phyloP scores from a whole-genome alignment of 2,888 invertebrate species.

The Hipparchia sbordonii region DNA sequence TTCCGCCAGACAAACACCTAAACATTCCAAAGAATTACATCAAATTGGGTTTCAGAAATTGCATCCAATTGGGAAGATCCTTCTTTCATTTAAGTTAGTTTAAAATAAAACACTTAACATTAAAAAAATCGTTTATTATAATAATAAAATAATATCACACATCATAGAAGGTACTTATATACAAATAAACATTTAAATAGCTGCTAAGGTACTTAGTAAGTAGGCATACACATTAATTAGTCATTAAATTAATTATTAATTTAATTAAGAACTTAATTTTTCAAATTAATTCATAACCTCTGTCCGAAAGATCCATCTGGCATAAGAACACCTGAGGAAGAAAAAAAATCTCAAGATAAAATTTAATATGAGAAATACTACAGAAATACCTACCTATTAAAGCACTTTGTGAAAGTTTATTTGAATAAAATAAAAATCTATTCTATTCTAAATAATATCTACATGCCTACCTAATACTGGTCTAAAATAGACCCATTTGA shows the following conservation, averaged over 20 bases:
- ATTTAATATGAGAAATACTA: too few species aligned
- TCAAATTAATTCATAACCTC: not conserved
- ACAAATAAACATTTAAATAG: not conserved
- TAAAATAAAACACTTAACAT: not conserved
- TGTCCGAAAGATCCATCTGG: constrained; percentile 69
- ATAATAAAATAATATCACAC: constrained; percentile 3
- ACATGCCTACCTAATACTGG: too few species aligned
- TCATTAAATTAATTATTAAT: not conserved
- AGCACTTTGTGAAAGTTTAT: too few species aligned
- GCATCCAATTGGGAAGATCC: not conserved
- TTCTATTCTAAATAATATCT: too few species aligned
- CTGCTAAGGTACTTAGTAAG: not conserved
- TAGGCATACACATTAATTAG: not conserved
- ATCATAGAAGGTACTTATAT: too few species aligned
- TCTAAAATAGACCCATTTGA: too few species aligned
- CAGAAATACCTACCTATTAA: too few species aligned
- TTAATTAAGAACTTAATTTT: not conserved
- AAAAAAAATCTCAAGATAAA: constrained; percentile 18
- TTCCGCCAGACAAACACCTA: too few species aligned
- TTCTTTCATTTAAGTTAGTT: not conserved
- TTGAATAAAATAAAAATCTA: too few species aligned
- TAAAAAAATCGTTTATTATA: constrained; percentile 8
- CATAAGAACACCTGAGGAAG: constrained; percentile 73
- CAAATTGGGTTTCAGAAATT: too few species aligned
- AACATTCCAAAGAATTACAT: too few species aligned